These are phyloP conservation scores for Peromyscus californicus DNA, from an alignment of 2,113 vertebrate species.

Conservation along the genomic window DNA sequence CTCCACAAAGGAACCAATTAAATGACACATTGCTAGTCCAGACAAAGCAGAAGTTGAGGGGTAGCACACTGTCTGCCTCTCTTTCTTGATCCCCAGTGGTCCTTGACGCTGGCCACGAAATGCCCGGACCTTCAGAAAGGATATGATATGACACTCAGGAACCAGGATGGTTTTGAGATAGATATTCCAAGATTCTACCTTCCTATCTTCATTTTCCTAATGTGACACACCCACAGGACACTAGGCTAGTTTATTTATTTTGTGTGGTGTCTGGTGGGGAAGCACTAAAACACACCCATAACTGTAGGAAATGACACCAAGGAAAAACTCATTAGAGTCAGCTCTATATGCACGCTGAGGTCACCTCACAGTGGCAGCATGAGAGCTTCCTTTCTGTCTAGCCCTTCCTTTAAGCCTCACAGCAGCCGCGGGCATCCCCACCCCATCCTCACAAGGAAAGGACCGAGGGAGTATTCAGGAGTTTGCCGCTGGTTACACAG, in stretches of 20 bases:
- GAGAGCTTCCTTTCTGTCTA: background rate
- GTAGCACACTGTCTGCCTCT: background rate
- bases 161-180: background rate
- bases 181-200: background rate
- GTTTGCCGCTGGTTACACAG: no score
- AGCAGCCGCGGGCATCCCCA: background rate
- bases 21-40: background rate
- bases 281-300: background rate
- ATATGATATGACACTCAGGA: no score
- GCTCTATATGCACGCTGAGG: no score
- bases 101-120: background rate
- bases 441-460: background rate
- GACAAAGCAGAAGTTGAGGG: accelerated
- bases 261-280: background rate
- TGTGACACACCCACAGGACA: background rate
- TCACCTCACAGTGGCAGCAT: background rate
- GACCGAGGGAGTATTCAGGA: background rate
- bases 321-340: background rate
- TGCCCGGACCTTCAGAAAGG: background rate
- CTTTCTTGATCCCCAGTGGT: background rate
- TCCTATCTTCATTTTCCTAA: background rate
- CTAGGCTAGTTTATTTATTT: background rate
- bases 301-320: background rate
- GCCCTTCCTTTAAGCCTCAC: background rate
- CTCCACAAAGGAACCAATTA: background rate